A percentile compares a stretch with the other conserved stretches of the same genome.
These are phyloP conservation scores for Excalfactoria chinensis DNA, from an alignment of 2,113 vertebrate species.

Conservation along the genomic window DNA sequence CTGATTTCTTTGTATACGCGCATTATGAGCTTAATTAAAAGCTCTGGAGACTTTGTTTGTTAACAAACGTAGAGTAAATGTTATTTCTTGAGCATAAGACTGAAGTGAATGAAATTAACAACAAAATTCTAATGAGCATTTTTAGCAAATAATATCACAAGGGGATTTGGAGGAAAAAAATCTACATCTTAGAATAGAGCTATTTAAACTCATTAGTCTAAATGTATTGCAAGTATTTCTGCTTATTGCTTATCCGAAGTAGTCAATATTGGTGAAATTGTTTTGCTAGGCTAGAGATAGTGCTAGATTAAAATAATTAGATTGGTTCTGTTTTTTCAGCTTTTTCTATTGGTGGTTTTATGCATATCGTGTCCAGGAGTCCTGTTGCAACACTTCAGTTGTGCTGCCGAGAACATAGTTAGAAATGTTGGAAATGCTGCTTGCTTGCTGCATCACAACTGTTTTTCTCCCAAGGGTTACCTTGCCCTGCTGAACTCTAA, in stretches of 20 bases:
- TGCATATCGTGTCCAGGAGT: background rate
- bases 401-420: background rate
- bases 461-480: background rate
- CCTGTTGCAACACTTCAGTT: background rate
- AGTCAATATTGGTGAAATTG: background rate
- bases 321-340: background rate
- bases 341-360: background rate
- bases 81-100: background rate
- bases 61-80: background rate
- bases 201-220: background rate
- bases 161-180: background rate
- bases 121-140: background rate
- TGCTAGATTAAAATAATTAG: background rate
- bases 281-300: background rate
- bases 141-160: background rate
- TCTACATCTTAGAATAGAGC: background rate
- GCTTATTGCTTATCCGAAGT: background rate
- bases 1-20: background rate
- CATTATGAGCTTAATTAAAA: background rate
- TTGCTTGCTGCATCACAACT: accelerated
- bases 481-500: accelerated
- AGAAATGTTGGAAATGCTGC: background rate
- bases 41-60: background rate
- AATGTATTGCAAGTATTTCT: background rate
- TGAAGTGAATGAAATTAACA: background rate